Evolutionary conservation across 2,797 vertebrate species (phyloP).

Genomic region (Columba guinea): DNA sequence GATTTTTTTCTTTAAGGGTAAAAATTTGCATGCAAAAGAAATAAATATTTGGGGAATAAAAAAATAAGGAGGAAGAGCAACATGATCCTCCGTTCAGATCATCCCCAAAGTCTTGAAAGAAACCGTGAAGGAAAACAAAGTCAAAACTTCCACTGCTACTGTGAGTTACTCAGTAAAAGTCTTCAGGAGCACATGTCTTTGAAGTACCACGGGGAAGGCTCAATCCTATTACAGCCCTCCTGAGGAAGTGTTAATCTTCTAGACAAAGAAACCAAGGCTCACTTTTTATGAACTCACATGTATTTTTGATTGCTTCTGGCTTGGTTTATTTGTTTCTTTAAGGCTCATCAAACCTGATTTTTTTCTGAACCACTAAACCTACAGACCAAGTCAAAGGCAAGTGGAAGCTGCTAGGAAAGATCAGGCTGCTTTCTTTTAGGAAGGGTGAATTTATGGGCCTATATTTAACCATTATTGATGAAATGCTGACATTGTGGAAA

Average conservation of each 20-base stretch:
- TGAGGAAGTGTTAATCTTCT: slow-evolving; percentile 62
- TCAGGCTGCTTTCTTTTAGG: background rate
- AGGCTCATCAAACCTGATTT: slow-evolving; percentile 41
- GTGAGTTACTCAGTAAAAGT: slow-evolving; percentile 10
- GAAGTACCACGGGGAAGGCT: slow-evolving; percentile 34
- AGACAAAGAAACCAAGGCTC: slow-evolving; percentile 45
- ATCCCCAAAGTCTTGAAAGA: slow-evolving; percentile 21
- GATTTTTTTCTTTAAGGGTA: background rate
- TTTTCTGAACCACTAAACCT: slow-evolving; percentile 8
- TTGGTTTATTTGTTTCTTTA: slow-evolving; percentile 56
- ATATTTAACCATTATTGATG: background rate
- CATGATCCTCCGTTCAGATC: background rate
- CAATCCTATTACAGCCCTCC: slow-evolving; percentile 63
- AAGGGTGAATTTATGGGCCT: background rate
- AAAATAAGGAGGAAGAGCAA: slow-evolving; percentile 12
- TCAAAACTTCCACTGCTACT: slow-evolving; percentile 7
- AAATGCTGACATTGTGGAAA: background rate
- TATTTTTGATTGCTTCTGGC: slow-evolving; percentile 61
- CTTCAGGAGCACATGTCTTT: slow-evolving; percentile 31
- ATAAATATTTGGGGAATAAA: background rate
- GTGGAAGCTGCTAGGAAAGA: slow-evolving; percentile 3
- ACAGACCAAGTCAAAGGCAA: background rate
- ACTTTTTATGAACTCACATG: slow-evolving; percentile 38
- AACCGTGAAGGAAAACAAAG: slow-evolving; percentile 4
- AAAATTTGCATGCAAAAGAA: background rate